Evolutionary conservation across 2,888 invertebrate species (phyloP), one percentile per base, ranked within the genome.

Genomic region (Salpingus planirostris): DNA sequence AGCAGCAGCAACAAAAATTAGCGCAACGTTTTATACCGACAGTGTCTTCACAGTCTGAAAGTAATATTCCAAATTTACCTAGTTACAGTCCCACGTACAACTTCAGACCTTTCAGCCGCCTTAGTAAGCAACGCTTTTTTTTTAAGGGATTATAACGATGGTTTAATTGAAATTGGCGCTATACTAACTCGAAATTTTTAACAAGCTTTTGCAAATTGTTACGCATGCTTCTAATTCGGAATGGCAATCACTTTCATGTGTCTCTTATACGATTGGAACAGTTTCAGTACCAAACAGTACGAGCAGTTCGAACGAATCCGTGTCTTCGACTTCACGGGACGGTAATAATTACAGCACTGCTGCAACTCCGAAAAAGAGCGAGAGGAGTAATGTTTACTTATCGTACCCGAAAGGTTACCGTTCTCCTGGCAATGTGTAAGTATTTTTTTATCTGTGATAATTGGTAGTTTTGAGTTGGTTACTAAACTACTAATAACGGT

Each of bases 221-320:
- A n/a, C n/a, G n/a, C n/a, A n/a, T n/a, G n/a, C n/a, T n/a, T n/a
- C n/a, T n/a, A n/a, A n/a, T n/a, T n/a, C n/a, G n/a, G n/a, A n/a
- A n/a, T n/a, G n/a, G n/a, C n/a, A n/a, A n/a, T n/a, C n/a, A n/a
- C n/a, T n/a, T n/a, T n/a, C n/a, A n/a, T n/a, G n/a, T n/a, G n/a
- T n/a, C n/a, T n/a, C n/a, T n/a, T n/a, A n/a, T n/a, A n/a, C n/a
- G n/a, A n/a, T n/a, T n/a, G n/a, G n/a, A n/a, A n/a, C n/a, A 32
- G 31, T 49, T 54, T 22, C 38, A 57, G 62, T 61, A 24, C 51
- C 60, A 14, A 65, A 65, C 40, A 63, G 63, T 44, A 82, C 81
- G 11, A 83, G 87, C 64, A 88, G 88, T 67, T 87, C 88, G 11
- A 84, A 80, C 50, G 89, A 90, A 68, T 89, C 89, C 1, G 80